Evolutionary conservation across 2,888 invertebrate species (phyloP), one percentile per base, ranked within the genome.

Genomic region (Trissolcus brochymenae): DNA sequence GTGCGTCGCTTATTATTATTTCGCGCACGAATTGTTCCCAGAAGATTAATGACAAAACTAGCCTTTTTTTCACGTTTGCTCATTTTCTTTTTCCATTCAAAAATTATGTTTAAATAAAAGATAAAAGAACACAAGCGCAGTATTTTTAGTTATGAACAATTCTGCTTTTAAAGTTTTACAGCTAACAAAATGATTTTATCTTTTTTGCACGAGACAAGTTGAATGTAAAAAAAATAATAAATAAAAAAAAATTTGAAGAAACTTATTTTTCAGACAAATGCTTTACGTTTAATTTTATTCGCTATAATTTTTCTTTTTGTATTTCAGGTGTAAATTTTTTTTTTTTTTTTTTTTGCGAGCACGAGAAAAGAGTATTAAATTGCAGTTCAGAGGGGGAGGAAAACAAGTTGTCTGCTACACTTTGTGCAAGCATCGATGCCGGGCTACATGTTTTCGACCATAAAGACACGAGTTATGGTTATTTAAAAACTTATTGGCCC

Each of bases 401-500:
- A 11, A 84, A 83, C 82, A 85, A 83, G 81, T 83, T 81, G 82
- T 82, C 80, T 82, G 84, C 82, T 84, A 84, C 84, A 84, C 80
- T 84, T 85, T 83, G 83, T 78, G 80, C 79, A 56, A 61, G 76
- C 79, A 41, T 76, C 79, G 78, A 80, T 81, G 77, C 80, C 74
- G 77, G 79, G 78, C 81, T 82, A 80, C 84, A 79, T 84, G 81
- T 80, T 83, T 86, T 84, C 83, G 82, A 76, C 83, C 86, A 86
- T 87, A 87, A 87, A 87, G 86, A 81, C 85, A 85, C 82, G 84
- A 87, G 86, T 87, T 87, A 87, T 87, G 87, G 87, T 87, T 87
- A 87, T 87, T 87, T 87, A 87, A 87, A 87, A 87, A 87, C 87
- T 86, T 87, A 87, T 87, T 87, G 87, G 87, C 87, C 87, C 87